Base-by-base conservation (phyloP, 2,888 invertebrate species). In the Linyphia triangularis region DNA sequence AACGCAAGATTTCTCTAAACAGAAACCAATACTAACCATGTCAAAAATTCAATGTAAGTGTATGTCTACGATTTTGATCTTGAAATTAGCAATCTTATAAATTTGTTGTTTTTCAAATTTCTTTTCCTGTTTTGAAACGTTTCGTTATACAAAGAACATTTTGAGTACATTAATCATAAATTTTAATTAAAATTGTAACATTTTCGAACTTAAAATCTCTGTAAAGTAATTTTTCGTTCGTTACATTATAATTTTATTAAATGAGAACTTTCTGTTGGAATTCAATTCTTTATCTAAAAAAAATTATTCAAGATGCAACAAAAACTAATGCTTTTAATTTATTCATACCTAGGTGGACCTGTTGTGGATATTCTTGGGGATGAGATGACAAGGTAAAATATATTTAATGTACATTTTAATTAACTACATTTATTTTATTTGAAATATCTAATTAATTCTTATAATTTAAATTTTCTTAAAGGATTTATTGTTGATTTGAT, bases 291-390 rank as follows among this genome's bases (percentile, higher is more conserved):
- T n/a, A n/a, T n/a, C n/a, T n/a, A n/a, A n/a, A n/a, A n/a, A n/a
- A n/a, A n/a, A n/a, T n/a, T n/a, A n/a, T 43, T 72, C n/a, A 19
- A 16, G 24, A 22, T 22, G 16, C 19, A 37, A 10, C 26, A n/a
- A 10, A 0, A 26, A 33, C 22, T 43, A 28, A 43, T 33, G 33
- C 33, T 33, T 33, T 33, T 4, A 33, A 33, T 33, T 33, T 28
- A 0, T 51, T 40, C 9, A 4, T 70, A 61, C 73, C 70, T 28
- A 91, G 91, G 91, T 91, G 97, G 97, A 92, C 96, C 97, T 70
- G 97, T 98, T 90, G 98, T 98, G 70, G 97, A 98, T 93, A 95
- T 97, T 91, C 95, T 97, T 79, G 98, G 98, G n/a, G 97, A 98
- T 94, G 98, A 98, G 93, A 97, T 97, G 97, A 97, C 97, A 61